Conservation (phyloP, 2,888 invertebrate species). For the Cheilosia impressa region DNA sequence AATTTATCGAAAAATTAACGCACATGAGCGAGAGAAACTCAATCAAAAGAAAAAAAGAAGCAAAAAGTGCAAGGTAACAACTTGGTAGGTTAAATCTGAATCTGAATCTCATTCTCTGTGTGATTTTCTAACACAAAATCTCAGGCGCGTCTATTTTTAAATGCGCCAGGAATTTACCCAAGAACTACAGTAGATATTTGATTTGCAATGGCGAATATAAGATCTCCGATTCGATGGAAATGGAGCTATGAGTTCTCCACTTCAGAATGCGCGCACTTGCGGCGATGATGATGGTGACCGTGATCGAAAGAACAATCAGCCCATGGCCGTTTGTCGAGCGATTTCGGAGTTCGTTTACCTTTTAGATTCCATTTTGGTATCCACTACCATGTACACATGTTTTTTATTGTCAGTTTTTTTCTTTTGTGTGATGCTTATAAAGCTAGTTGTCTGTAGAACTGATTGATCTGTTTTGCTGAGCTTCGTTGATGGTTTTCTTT, state of each 20-base stretch:
- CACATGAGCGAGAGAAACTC: constrained; percentile 5
- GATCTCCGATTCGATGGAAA: constrained; percentile 9
- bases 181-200: background rate
- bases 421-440: background rate
- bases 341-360: constrained; percentile 41
- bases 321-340: constrained; percentile 33
- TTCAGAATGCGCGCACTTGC: background rate
- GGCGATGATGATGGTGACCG: constrained; percentile 1
- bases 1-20: background rate
- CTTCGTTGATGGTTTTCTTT: constrained; percentile 6
- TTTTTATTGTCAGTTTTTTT: no score
- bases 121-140: constrained; percentile 5
- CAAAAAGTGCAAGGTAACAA: background rate
- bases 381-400: background rate
- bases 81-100: background rate
- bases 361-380: constrained; percentile 7
- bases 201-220: background rate
- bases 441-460: background rate
- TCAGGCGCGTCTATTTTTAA: background rate
- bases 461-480: constrained; percentile 35
- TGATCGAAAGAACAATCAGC: constrained; percentile 4
- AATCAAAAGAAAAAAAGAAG: background rate
- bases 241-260: background rate
- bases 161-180: background rate
- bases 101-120: background rate